Evolutionary conservation across 2,888 invertebrate species (phyloP), one percentile per base, ranked within the genome.

Genomic region (Epirrita christyi): DNA sequence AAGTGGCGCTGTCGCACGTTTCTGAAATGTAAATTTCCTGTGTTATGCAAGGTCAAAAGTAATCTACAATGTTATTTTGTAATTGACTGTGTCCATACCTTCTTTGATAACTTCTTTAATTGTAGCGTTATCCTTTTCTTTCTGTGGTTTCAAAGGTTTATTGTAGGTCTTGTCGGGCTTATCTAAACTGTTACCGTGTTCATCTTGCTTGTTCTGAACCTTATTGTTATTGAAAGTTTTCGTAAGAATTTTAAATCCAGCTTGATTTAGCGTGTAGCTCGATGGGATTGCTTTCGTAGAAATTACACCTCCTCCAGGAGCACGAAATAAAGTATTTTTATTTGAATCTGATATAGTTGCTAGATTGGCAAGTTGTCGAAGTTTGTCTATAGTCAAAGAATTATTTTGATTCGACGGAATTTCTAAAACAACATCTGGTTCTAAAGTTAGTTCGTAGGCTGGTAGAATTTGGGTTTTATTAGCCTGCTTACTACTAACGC

Each of bases 201-300:
- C 86, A 43, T 92, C 88, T 66, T 89, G 86, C 75, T 93, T 93
- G n/a, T 80, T 79, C 54, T 88, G 88, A 47, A 87, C 81, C 80
- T 94, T n/a, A n/a, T n/a, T 95, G 63, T 93, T 94, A 53, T 93
- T 59, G 29, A 59, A 93, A 0, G 94, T 92, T 84, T 95, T 95
- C 0, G 94, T 95, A 53, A 94, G 78, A 63, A 95, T 93, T 75
- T 94, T 93, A 56, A 95, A 93, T 1, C 95, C 95, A 41, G 94
- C 94, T 57, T 94, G 93, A 75, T 94, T 95, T 14, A 94, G 76
- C 0, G 93, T 93, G 67, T 93, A 94, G 70, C 93, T 93, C 0
- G 93, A 93, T 13, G 93, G 93, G 57, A 94, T 93, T 3, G 94
- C 94, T 86, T 94, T 94, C 9, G 93, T 93, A 11, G 93, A 93